Conservation (phyloP, 2,797 vertebrate genomes). For the Dryobates pubescens region DNA sequence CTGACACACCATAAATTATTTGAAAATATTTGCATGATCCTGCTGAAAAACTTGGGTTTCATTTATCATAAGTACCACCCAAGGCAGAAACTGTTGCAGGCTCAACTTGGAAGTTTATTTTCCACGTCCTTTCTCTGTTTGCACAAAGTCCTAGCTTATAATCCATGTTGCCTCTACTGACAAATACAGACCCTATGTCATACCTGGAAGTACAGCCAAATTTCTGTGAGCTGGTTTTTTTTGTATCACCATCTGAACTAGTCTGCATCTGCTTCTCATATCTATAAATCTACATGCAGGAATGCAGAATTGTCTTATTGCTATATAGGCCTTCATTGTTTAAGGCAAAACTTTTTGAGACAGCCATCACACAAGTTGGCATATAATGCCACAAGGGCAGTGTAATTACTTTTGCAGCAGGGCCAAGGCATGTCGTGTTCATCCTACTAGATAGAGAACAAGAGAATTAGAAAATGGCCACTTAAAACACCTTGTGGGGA, state of each 20-base stretch:
- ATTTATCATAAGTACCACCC: background rate
- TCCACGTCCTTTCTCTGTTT: background rate
- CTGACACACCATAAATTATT: background rate
- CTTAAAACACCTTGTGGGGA: background rate
- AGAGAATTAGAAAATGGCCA: background rate
- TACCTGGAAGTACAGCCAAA: slow-evolving; percentile 37
- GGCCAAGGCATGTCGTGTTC: background rate
- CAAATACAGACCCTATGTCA: background rate
- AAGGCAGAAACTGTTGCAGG: background rate
- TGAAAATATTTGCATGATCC: background rate
- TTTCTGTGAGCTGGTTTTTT: background rate
- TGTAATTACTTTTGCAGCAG: background rate
- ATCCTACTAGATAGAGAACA: background rate
- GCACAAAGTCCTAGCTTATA: background rate
- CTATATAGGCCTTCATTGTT: background rate
- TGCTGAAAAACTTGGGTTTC: background rate
- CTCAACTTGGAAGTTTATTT: background rate
- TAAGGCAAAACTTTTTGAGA: background rate
- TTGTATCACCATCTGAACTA: background rate
- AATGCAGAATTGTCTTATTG: background rate
- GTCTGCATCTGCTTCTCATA: slow-evolving; percentile 17
- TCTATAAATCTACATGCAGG: background rate
- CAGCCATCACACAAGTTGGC: background rate
- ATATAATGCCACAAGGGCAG: background rate
- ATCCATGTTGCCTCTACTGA: background rate